These are phyloP conservation scores for Caligus rogercresseyi DNA, from an alignment of 1,140 invertebrate genomes.

Conservation along the genomic window DNA sequence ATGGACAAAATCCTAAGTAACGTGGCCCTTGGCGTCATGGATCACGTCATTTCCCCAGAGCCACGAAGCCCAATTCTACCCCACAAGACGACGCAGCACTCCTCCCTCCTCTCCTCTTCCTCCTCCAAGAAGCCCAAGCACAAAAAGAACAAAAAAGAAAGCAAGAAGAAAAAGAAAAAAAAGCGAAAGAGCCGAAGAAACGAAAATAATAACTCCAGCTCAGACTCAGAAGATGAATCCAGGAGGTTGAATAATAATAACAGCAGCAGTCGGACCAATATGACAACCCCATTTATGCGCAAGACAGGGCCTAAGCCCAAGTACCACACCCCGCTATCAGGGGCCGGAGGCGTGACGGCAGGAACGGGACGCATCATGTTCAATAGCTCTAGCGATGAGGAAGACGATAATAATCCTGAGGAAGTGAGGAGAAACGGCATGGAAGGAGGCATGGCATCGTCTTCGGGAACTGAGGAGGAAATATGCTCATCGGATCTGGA, in stretches of 20 bases:
- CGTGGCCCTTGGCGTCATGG: constrained; percentile 6
- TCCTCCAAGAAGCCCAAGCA: neutral
- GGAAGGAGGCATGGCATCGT: neutral
- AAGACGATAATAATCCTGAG: constrained; percentile 1
- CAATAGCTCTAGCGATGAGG: constrained; percentile 11
- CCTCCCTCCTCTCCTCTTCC: too few species aligned
- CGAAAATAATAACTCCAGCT: neutral
- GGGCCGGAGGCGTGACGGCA: constrained; percentile 12
- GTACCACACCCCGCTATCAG: constrained; percentile 12
- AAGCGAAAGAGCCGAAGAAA: neutral
- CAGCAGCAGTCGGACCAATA: neutral
- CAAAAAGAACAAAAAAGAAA: constrained; percentile 17
- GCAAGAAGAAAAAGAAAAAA: constrained; percentile 15
- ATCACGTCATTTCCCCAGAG: neutral
- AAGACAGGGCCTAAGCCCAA: constrained; percentile 8
- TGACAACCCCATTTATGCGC: neutral
- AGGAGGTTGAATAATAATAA: neutral
- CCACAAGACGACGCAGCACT: too few species aligned
- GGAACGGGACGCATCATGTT: constrained; percentile 7
- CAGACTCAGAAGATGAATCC: constrained; percentile 1
- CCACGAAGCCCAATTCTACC: too few species aligned
- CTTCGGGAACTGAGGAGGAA: neutral
- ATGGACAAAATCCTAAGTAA: constrained; percentile 20
- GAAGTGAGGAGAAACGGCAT: neutral
- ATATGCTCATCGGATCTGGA: constrained; percentile 14